Percentiles rank a stretch among this genome's conserved stretches.
Conservation (phyloP, 2,888 invertebrate species). For the Conops quadrifasciatus region DNA sequence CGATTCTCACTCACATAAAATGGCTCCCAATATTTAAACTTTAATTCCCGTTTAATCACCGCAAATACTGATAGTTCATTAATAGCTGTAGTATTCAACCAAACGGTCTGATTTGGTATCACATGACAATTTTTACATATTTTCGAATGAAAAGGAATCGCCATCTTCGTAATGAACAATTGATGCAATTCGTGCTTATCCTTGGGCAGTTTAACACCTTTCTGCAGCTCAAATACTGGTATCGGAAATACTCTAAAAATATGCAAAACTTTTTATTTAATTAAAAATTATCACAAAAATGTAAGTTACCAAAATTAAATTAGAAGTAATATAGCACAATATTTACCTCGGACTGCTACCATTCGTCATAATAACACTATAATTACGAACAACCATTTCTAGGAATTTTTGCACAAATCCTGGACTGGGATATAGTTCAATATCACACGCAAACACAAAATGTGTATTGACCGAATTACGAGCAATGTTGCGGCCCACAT, state of each 20-base stretch:
- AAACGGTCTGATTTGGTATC: constrained; percentile 46
- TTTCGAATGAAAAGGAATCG: constrained; percentile 47
- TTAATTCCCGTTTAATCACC: constrained; percentile 76
- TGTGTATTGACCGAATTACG: constrained; percentile 80
- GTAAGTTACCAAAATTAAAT: neutral
- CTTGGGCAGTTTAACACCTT: constrained; percentile 46
- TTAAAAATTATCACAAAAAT: neutral
- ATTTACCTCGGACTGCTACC: neutral
- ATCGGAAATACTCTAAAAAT: constrained; percentile 49
- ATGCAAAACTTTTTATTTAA: neutral
- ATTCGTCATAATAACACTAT: constrained; percentile 52
- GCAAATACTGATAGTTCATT: constrained; percentile 68
- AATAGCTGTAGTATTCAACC: constrained; percentile 41
- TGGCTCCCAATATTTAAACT: constrained; percentile 85
- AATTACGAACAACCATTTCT: constrained; percentile 78
- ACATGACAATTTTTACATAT: constrained; percentile 48
- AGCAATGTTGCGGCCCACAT: constrained; percentile 86
- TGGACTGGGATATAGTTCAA: constrained; percentile 88
- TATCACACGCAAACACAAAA: constrained; percentile 83
- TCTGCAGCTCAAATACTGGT: constrained; percentile 52
- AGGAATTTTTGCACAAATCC: constrained; percentile 79
- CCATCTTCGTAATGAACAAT: constrained; percentile 42
- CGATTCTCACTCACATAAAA: constrained; percentile 88
- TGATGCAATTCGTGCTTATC: constrained; percentile 50
- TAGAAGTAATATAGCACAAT: neutral